Percentiles rank a stretch among this genome's conserved stretches.
Evolutionary conservation across 2,113 vertebrate species (phyloP).

Genomic region (Vidua chalybeata): DNA sequence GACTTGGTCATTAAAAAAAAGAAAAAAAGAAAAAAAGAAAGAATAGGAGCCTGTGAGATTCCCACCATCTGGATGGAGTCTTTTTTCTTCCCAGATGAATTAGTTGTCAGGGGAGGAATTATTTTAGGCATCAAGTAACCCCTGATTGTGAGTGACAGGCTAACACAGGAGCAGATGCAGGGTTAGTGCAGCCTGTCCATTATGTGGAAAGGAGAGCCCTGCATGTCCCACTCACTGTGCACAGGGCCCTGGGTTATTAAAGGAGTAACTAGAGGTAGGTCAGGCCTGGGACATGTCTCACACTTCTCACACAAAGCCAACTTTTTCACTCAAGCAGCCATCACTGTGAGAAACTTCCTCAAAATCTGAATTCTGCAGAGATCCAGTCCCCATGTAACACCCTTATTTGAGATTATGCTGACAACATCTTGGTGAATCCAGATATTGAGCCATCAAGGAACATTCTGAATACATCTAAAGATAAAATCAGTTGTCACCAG

Average conservation of each 20-base stretch:
- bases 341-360: background rate
- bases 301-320: background rate
- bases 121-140: constrained; percentile 70
- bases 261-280: constrained; percentile 16
- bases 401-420: background rate
- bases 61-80: constrained; percentile 67
- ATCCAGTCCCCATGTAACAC: background rate
- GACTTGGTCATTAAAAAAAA: background rate
- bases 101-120: constrained; percentile 65
- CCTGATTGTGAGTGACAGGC: constrained; percentile 68
- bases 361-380: background rate
- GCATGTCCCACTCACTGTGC: constrained; percentile 25
- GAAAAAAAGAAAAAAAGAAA: background rate
- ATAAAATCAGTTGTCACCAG: background rate
- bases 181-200: constrained; percentile 44
- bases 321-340: background rate
- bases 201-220: constrained; percentile 27
- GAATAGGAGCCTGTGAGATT: constrained; percentile 40
- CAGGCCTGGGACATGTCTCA: background rate
- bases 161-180: constrained; percentile 67
- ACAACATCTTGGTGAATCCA: background rate
- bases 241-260: background rate
- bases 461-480: background rate
- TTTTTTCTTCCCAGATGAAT: constrained; percentile 69
- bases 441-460: background rate